These are phyloP conservation scores for zebrafish (Danio rerio) DNA, from an alignment of 2,113 vertebrate species.

Conservation along the genomic window DNA sequence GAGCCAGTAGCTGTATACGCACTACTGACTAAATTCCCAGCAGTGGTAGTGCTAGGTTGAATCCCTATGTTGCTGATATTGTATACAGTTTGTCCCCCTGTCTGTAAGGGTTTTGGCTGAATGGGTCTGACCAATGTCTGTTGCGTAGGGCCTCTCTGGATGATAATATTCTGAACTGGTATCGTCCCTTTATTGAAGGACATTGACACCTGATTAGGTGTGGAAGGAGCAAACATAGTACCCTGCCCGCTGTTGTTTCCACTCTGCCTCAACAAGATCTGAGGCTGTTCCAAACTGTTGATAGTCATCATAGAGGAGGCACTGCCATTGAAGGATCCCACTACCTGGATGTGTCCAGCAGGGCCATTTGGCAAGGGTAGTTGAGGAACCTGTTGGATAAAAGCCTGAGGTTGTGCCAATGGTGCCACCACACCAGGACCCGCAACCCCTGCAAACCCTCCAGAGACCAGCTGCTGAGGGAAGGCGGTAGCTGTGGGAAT, in stretches of 20 bases:
- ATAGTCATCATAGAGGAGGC: slow-evolving; percentile 93
- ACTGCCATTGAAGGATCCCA: slow-evolving; percentile 89
- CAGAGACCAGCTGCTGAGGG: slow-evolving; percentile 76
- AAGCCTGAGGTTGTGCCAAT: slow-evolving; percentile 85
- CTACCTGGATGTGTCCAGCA: slow-evolving; percentile 92
- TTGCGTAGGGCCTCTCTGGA: slow-evolving; percentile 89
- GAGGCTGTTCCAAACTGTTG: slow-evolving; percentile 92
- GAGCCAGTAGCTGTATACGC: slow-evolving; percentile 73
- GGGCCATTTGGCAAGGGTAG: slow-evolving; percentile 89
- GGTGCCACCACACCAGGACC: slow-evolving; percentile 81
- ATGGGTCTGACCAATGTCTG: slow-evolving; percentile 85
- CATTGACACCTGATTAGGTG: slow-evolving; percentile 87
- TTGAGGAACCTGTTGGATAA: slow-evolving; percentile 89
- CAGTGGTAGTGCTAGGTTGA: slow-evolving; percentile 77
- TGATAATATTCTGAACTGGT: slow-evolving; percentile 97
- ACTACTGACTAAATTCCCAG: slow-evolving; percentile 71
- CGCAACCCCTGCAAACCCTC: slow-evolving; percentile 67
- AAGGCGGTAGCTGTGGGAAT: slow-evolving; percentile 68
- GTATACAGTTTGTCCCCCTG: slow-evolving; percentile 88
- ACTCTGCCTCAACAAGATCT: slow-evolving; percentile 89
- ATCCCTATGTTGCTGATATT: slow-evolving; percentile 84
- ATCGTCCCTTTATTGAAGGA: slow-evolving; percentile 92
- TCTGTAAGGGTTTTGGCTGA: slow-evolving; percentile 93
- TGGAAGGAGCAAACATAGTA: slow-evolving; percentile 84
- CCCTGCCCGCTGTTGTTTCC: slow-evolving; percentile 70